Conservation (phyloP, 2,888 invertebrate genomes). For the Drosophila sordidula region DNA sequence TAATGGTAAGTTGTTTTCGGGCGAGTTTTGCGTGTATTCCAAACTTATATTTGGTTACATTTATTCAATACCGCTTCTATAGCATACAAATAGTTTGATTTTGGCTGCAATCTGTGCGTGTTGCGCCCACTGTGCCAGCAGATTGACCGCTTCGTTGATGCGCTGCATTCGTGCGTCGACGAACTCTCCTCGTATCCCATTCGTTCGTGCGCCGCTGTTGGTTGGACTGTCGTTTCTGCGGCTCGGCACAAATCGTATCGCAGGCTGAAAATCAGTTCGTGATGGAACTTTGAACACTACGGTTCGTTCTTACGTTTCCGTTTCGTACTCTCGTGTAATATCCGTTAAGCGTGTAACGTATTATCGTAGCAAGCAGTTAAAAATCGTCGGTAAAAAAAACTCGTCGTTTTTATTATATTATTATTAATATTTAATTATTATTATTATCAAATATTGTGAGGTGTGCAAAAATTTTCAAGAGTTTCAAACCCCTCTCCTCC, state of each 20-base stretch:
- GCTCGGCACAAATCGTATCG: slow-evolving; percentile 47
- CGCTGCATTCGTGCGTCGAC: slow-evolving; percentile 43
- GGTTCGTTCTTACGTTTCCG: slow-evolving; percentile 76
- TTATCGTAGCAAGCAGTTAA: slow-evolving; percentile 36
- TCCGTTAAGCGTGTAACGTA: slow-evolving; percentile 44
- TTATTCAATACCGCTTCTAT: not conserved
- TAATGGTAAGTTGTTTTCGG: not conserved
- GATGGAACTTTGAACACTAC: slow-evolving; percentile 78
- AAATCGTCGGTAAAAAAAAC: slow-evolving; percentile 6
- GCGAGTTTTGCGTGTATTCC: not conserved
- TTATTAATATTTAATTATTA: slow-evolving; percentile 10
- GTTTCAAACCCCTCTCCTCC: not conserved
- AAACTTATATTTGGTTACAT: not conserved
- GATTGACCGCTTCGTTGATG: slow-evolving; percentile 24
- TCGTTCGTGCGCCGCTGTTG: slow-evolving; percentile 23
- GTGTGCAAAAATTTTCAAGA: slow-evolving; percentile 5
- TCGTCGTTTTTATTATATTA: slow-evolving; percentile 25
- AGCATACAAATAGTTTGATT: not conserved
- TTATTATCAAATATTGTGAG: slow-evolving; percentile 5
- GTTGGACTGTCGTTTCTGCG: slow-evolving; percentile 34
- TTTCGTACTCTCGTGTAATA: slow-evolving; percentile 45
- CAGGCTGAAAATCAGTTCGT: slow-evolving; percentile 64
- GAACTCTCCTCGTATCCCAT: slow-evolving; percentile 36
- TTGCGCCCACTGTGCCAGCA: slow-evolving; percentile 40
- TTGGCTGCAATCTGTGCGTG: not conserved